Base-by-base conservation (phyloP, 2,797 vertebrate species). In the Danio choprae region DNA sequence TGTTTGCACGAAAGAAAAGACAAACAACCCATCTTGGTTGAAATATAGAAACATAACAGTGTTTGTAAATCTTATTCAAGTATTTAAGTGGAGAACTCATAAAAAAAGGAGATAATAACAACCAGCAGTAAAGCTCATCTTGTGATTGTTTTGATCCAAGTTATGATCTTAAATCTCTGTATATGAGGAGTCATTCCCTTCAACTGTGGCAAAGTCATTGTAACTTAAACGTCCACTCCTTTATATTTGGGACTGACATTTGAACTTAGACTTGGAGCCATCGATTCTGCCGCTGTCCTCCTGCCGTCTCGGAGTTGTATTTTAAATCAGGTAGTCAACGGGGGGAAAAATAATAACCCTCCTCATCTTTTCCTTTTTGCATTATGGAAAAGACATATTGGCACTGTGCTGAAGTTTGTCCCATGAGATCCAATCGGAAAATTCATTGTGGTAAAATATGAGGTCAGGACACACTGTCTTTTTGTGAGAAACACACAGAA, bases 1-100 rank as follows among this genome's bases (percentile, higher is more conserved):
- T 81, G 77, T 84, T 84, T 84, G 81, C 86, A 6, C 79, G 73
- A 82, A 87, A 88, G 86, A 88, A 88, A 85, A 84, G 7, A 87
- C 80, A 87, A 90, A 87, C 91, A 91, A 77, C 76, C 78, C 89
- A 92, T 87, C 89, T 58, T 83, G 86, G 87, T 79, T 83, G 84
- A 81, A 84, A 77, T 20, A 48, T 71, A 81, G 67, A 74, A 53
- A 67, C 51, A 46, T 56, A 77, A 48, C 20, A 71, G 55, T 46
- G 55, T 77, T 64, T 64, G 59, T 70, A 63, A 68, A 69, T 59
- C n/a, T 69, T 38, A 10, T 16, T 11, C 46, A 53, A 51, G 48
- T 16, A 22, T 60, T 60, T 59, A 44, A 56, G 40, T 76, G 56
- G 48, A 44, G 56, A 62, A 60, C 55, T 64, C 50, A 58, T 68